phyloP scores from a whole-genome alignment of 1,140 invertebrate species.

The Drosophila ercepeae region DNA sequence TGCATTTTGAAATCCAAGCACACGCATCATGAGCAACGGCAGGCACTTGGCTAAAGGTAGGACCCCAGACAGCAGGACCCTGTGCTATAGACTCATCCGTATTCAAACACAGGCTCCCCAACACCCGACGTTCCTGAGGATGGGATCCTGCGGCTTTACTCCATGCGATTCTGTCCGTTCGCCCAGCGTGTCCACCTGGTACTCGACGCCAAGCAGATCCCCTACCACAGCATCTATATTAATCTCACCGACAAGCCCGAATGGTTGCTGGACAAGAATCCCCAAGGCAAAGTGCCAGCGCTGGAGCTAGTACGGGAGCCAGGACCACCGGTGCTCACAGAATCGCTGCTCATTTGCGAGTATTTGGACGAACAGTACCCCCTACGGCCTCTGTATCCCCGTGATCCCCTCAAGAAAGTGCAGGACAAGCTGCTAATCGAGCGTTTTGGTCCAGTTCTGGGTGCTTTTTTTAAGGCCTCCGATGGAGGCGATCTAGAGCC shows the following conservation, averaged over 20 bases:
- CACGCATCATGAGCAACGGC: slow-evolving; percentile 69
- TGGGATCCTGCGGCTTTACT: slow-evolving; percentile 92
- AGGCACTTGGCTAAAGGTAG: slow-evolving; percentile 73
- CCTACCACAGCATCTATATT: slow-evolving; percentile 94
- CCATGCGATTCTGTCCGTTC: slow-evolving; percentile 95
- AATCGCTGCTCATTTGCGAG: slow-evolving; percentile 92
- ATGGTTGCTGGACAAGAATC: slow-evolving; percentile 89
- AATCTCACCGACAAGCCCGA: slow-evolving; percentile 93
- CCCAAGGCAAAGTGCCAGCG: slow-evolving; percentile 91
- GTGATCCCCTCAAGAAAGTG: slow-evolving; percentile 90
- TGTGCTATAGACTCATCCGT: not conserved
- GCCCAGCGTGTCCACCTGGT: slow-evolving; percentile 93
- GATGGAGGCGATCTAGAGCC: slow-evolving; percentile 66
- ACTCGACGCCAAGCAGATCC: slow-evolving; percentile 92
- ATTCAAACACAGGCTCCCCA: slow-evolving; percentile 85
- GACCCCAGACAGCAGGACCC: not conserved
- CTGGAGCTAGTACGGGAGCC: slow-evolving; percentile 89
- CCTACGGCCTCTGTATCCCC: slow-evolving; percentile 87
- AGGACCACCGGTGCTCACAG: slow-evolving; percentile 86
- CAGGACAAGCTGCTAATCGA: slow-evolving; percentile 92
- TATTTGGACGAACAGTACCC: slow-evolving; percentile 93
- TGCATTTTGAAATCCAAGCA: slow-evolving; percentile 28
- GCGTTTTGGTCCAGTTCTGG: slow-evolving; percentile 84
- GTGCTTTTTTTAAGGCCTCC: slow-evolving; percentile 70
- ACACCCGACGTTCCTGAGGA: slow-evolving; percentile 86